Evolutionary conservation across 2,797 vertebrate species (phyloP), one percentile per base, ranked within the genome.

Genomic region (Melanotaenia boesemani): DNA sequence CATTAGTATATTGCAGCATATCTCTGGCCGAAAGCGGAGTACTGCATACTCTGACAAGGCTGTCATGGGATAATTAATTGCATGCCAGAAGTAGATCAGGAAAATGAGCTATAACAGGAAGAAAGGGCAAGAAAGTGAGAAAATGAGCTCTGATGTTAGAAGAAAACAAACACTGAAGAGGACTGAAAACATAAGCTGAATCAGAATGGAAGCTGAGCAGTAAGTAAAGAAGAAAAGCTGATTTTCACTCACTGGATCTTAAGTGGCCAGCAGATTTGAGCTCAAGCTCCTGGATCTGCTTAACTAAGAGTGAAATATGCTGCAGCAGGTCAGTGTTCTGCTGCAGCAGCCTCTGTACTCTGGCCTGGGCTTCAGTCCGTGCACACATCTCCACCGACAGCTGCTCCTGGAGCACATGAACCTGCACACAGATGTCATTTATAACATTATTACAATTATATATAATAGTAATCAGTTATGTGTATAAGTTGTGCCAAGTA

Each of bases 281-380:
- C 91, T 99, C 98, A 87, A 99, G 93, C 76, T 99, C 97, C 89
- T 99, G 97, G 87, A 99, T 96, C 89, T 99, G 98, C 87, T 96
- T 96, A 77, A 99, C 98, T 86, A 99, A 94, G 83, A 99, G 94
- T 0, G 98, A 98, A 83, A 99, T 96, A 88, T 99, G 98, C 61
- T 97, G 96, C 74, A 99, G 95, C 80, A 99, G 93, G 90, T 99
- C 97, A 5, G 96, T 97, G 90, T 99, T 99, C 94, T 99, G 98
- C 74, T 97, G 95, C 89, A 99, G 93, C 60, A 99, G 96, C 90
- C 97, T 96, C 92, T 99, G 97, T 13, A 98, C 97, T 0, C 97
- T 89, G 0, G 95, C 93, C 91, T 99, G 97, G 37, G 98, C 97
- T 72, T 99, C 97, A 2, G 95, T 93, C 82, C 98, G 94, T 0